Base-by-base conservation (phyloP, 2,797 vertebrate species). In the Dicrostonyx torquatus region DNA sequence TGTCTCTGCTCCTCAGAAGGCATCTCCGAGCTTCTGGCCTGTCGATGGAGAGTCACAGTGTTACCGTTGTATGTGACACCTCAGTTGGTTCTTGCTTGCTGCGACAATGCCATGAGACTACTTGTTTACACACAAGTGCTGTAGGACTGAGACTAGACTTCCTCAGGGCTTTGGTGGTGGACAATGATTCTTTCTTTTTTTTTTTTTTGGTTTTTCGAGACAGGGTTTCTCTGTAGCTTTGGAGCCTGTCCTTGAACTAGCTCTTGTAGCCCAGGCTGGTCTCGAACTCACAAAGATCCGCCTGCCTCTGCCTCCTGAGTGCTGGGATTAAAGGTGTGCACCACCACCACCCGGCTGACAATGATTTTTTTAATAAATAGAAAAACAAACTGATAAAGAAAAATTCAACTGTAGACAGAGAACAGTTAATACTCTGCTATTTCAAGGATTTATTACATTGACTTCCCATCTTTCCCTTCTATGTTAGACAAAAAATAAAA, bases 371-470 rank as follows among this genome's bases (percentile, higher is more conserved):
- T 34, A 37, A 76, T 60, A 94, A 78, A 70, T 24, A 84, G 29
- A 75, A 78, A 93, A 92, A 20, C 12, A 78, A 93, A 93, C 34
- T 15, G 76, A 77, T 4, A 72, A 88, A 78, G 13, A 31, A 75
- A 83, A 92, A 58, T 10, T 55, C 84, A 95, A 73, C 29, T 50
- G 62, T n/a, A 31, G 9, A 73, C n/a, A 80, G 31, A 94, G 87
- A 94, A 58, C 87, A 66, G 77, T 60, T 45, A 84, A 34, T 43
- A 72, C 14, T 77, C 62, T 60, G 50, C 6, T 73, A 37, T 91
- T 95, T 60, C 18, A 76, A 76, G 58, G 86, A 94, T 26, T n/a
- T 29, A 64, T 50, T n/a, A 37, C 45, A 86, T 80, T 66, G 50
- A 10, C 40, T 48, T 7, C 17, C 10, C 48, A 6, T n/a, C 15